Base-by-base conservation (phyloP, 2,888 invertebrate genomes). In the Gymnosoma rotundatum region DNA sequence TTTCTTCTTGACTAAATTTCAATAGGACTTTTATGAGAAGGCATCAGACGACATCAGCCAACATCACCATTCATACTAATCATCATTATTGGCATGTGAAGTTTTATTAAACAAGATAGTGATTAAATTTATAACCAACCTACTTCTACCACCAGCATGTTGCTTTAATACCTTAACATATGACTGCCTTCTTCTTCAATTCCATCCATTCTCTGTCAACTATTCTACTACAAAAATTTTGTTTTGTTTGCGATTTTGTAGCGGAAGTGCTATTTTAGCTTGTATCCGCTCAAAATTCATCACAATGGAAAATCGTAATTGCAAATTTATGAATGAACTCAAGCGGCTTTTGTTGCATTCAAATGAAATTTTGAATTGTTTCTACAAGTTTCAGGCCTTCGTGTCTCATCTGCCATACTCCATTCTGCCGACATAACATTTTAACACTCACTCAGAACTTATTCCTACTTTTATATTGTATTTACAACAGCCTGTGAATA, bases 231-330 rank as follows among this genome's bases (percentile, higher is more conserved):
- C 18, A 8, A 42, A 25, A 18, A n/a, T 63, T 63, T 36, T 60
- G 14, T 20, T 50, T 21, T 14, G 70, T 58, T 48, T 69, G 45
- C 54, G 48, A 20, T 72, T 69, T 45, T 48, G 56, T 36, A 78
- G 45, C 84, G 84, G 84, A 84, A 78, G 81, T 81, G 72, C 81
- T 81, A 67, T 83, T 83, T 83, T 76, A 83, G 79, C 79, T 72
- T 73, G 79, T 67, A 80, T 83, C 84, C 84, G 84, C 73, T 70
- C 73, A 78, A 80, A 80, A 81, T 69, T 84, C 81, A 84, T 80
- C 73, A 73, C 76, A 81, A 84, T 84, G 84, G 81, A 84, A 84
- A 84, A 81, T 84, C 81, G 76, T 84, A 84, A 84, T 84, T 78
- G 84, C 73, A 81, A 81, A 84, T 84, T 84, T 84, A 84, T 81